Conservation (phyloP, 2,113 vertebrate genomes). For the Rafetus swinhoei region DNA sequence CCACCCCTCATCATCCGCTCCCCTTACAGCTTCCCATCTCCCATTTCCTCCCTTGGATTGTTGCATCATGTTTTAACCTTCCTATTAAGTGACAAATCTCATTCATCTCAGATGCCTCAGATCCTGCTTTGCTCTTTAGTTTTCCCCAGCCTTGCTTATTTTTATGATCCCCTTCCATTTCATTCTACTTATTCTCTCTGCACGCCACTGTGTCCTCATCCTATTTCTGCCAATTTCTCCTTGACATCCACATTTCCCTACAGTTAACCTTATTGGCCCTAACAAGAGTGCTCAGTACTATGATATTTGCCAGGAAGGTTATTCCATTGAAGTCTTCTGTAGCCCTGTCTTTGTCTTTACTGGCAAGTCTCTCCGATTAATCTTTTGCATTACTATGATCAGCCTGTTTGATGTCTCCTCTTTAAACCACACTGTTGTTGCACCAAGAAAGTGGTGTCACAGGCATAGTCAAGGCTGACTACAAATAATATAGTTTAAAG, state of each 20-base stretch:
- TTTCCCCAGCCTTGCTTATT: background rate
- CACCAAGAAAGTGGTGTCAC: background rate
- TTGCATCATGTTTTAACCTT: background rate
- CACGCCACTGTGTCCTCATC: background rate
- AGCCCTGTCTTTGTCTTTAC: background rate
- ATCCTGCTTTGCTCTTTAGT: background rate
- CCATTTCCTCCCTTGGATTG: background rate
- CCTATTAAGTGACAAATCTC: background rate
- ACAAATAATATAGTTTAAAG: background rate
- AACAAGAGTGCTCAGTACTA: background rate
- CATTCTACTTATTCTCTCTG: background rate
- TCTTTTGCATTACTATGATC: background rate
- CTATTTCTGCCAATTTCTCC: background rate
- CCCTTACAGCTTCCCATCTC: background rate
- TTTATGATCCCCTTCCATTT: background rate
- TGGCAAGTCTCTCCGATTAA: background rate
- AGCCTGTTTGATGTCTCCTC: background rate
- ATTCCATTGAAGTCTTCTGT: background rate
- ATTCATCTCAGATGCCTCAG: background rate
- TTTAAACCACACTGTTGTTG: background rate
- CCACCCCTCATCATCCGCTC: background rate
- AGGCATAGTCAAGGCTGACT: background rate
- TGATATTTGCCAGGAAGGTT: background rate
- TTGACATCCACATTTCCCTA: background rate
- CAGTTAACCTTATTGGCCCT: background rate